These are phyloP conservation scores for Allobates femoralis DNA, from an alignment of 2,797 vertebrate species.

Conservation along the genomic window DNA sequence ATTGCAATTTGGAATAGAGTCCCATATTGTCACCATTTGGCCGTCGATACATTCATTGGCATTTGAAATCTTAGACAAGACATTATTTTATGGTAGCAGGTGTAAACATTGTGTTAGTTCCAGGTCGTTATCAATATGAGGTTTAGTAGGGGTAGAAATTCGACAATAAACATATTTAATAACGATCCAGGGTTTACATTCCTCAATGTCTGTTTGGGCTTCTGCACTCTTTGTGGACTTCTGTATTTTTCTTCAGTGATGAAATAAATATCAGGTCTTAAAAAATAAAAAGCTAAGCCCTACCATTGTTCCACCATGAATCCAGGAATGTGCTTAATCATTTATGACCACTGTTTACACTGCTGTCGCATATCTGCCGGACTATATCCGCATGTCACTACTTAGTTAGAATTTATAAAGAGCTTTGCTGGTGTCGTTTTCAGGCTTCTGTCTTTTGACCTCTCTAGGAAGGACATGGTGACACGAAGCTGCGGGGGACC, in stretches of 20 bases:
- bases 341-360: conserved; percentile 8
- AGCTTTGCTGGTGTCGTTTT: neutral
- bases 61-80: too few relatives aligned
- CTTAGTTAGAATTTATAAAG: conserved; percentile 1
- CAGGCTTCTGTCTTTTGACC: neutral
- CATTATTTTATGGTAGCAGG: too few relatives aligned
- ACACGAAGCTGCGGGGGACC: neutral
- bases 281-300: too few relatives aligned
- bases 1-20: too few relatives aligned
- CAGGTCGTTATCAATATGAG: too few relatives aligned
- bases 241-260: neutral
- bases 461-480: neutral
- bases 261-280: too few relatives aligned
- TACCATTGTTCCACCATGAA: neutral
- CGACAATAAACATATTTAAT: too few relatives aligned
- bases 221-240: neutral
- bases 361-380: neutral
- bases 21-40: too few relatives aligned
- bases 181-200: neutral
- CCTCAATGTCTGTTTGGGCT: neutral
- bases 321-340: neutral
- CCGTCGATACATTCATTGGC: too few relatives aligned
- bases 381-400: neutral
- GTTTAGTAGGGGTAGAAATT: too few relatives aligned
- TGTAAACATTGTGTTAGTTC: too few relatives aligned